Evolutionary conservation across 2,113 vertebrate species (phyloP).

Genomic region (Phodopus roborovskii): DNA sequence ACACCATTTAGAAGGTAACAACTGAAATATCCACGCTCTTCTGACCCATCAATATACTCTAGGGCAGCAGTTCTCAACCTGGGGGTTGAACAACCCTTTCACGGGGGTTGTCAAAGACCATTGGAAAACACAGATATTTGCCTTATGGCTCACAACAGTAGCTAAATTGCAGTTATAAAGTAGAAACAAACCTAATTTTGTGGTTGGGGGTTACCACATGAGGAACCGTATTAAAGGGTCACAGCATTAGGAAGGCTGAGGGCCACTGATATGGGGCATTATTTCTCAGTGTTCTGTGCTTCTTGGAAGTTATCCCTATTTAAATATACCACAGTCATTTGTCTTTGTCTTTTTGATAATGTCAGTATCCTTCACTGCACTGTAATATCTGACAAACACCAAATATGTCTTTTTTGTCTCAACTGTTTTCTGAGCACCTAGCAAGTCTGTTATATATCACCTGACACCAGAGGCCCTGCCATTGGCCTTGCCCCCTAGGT

Average conservation of each 20-base stretch:
- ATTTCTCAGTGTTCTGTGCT: background rate
- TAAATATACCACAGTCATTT: background rate
- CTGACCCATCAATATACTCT: background rate
- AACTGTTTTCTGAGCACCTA: background rate
- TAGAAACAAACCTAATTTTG: background rate
- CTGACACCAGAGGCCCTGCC: background rate
- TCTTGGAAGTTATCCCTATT: background rate
- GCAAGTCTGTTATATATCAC: background rate
- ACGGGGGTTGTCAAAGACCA: background rate
- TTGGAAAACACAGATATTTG: background rate
- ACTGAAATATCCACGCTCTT: slow-evolving; percentile 21
- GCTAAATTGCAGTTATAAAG: background rate
- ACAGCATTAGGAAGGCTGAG: background rate
- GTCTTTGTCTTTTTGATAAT: slow-evolving; percentile 17
- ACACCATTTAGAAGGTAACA: background rate
- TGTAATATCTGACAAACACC: background rate
- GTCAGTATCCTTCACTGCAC: background rate
- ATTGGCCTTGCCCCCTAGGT: background rate
- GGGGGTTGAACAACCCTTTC: background rate
- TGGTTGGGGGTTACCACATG: background rate
- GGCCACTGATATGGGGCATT: background rate
- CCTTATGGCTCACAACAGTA: background rate
- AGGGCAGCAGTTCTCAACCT: background rate
- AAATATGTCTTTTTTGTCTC: background rate
- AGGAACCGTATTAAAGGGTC: background rate